Evolutionary conservation across 1,140 invertebrate species (phyloP).

Genomic region (Drosophila chauvacae): DNA sequence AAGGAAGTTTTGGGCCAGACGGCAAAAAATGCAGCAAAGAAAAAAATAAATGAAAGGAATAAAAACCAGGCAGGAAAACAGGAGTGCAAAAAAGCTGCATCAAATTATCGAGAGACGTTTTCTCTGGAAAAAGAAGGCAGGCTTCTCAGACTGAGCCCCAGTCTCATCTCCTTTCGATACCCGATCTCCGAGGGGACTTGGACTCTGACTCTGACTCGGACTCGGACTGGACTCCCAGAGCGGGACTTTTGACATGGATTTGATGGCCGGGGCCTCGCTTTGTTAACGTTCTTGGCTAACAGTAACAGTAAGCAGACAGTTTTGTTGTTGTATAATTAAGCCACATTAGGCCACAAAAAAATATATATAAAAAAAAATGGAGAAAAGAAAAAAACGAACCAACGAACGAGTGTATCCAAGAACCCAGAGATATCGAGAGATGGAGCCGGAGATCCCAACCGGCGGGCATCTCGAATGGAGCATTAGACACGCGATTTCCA

Average conservation of each 20-base stretch:
- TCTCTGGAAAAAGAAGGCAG: conserved; percentile 63
- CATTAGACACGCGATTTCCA: conserved; percentile 75
- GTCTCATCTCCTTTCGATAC: conserved; percentile 16
- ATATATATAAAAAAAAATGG: background rate
- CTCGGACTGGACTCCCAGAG: conserved; percentile 50
- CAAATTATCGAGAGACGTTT: conserved; percentile 69
- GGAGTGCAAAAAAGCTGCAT: conserved; percentile 50
- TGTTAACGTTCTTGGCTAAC: conserved; percentile 50
- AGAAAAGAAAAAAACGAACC: too few relatives aligned
- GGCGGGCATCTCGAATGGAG: conserved; percentile 59
- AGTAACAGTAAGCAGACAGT: conserved; percentile 61
- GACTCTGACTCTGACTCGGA: background rate
- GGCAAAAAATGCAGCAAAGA: conserved; percentile 1
- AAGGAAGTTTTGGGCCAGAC: conserved; percentile 17
- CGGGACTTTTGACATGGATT: conserved; percentile 76
- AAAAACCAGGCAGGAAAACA: conserved; percentile 12
- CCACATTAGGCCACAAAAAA: conserved; percentile 62
- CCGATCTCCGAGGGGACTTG: conserved; percentile 22
- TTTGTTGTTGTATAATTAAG: conserved; percentile 71
- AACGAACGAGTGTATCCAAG: too few relatives aligned
- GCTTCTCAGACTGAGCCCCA: background rate
- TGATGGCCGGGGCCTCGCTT: conserved; percentile 51
- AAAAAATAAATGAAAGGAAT: background rate
- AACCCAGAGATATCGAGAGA: background rate
- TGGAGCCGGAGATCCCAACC: conserved; percentile 29